Evolutionary conservation across 1,140 invertebrate genomes (phyloP).

Genomic region (Macrosteles quadrilineatus): DNA sequence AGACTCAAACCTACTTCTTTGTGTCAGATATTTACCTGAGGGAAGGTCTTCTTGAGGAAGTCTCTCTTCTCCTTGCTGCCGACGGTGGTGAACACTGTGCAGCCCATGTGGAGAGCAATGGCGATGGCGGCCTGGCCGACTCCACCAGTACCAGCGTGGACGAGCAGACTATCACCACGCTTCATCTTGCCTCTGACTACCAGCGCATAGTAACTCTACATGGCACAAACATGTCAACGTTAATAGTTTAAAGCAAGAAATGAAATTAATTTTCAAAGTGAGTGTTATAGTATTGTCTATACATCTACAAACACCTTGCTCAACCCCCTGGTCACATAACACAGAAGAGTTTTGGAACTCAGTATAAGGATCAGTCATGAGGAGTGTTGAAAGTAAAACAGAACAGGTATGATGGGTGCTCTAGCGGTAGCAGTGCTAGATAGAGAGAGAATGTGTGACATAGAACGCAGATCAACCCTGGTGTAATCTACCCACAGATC

Average conservation of each 20-base stretch:
- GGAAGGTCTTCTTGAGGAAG: conserved; percentile 88
- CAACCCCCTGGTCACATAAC: too few species aligned
- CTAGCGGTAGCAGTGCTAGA: too few species aligned
- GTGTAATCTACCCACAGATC: too few species aligned
- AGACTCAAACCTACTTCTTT: too few species aligned
- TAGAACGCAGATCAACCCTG: too few species aligned
- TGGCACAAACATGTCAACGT: conserved; percentile 7
- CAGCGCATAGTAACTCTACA: conserved; percentile 84
- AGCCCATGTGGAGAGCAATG: conserved; percentile 84
- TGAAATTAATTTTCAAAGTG: background rate
- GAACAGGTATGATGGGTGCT: too few species aligned
- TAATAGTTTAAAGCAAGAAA: conserved; percentile 2
- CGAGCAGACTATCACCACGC: conserved; percentile 81
- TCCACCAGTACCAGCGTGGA: conserved; percentile 95
- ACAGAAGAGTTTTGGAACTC: too few species aligned
- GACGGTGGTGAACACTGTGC: conserved; percentile 82
- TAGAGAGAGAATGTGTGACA: too few species aligned
- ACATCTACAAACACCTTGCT: background rate
- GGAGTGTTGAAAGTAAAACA: too few species aligned
- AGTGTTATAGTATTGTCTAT: too few species aligned
- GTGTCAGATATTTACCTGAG: conserved; percentile 53
- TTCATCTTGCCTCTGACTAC: conserved; percentile 80
- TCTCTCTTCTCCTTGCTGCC: conserved; percentile 84
- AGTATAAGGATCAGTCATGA: too few species aligned
- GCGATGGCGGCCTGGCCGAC: conserved; percentile 95